A percentile compares a stretch with the other conserved stretches of the same genome.
These are phyloP conservation scores for Macrotus californicus DNA, from an alignment of 2,113 vertebrate genomes.

Conservation along the genomic window DNA sequence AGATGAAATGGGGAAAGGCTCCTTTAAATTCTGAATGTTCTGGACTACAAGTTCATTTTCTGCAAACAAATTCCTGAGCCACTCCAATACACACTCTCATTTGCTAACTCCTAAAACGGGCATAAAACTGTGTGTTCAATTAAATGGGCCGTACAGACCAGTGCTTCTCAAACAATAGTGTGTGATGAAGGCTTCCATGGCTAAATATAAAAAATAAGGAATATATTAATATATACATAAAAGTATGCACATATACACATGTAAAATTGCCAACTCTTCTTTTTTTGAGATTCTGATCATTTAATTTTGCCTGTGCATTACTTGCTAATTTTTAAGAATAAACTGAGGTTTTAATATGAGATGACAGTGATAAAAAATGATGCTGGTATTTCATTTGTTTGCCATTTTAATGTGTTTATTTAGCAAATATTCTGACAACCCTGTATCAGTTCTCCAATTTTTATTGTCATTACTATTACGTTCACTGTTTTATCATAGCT, in stretches of 20 bases:
- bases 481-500: not conserved
- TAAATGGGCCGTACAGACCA: not conserved
- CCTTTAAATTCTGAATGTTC: conserved; percentile 2
- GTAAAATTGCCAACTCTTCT: not conserved
- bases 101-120: not conserved
- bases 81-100: not conserved
- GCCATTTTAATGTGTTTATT: not conserved
- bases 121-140: not conserved
- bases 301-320: too few species aligned
- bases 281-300: not conserved
- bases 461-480: not conserved
- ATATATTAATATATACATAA: not conserved
- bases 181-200: not conserved
- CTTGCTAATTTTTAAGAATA: not conserved
- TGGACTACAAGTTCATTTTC: not conserved
- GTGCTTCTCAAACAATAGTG: not conserved
- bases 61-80: not conserved
- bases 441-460: not conserved
- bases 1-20: not conserved
- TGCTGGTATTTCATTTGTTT: not conserved
- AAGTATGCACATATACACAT: not conserved
- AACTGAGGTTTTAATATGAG: not conserved
- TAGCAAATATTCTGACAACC: conserved; percentile 3
- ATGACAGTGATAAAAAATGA: not conserved
- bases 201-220: not conserved